Base-by-base conservation (phyloP, 2,797 vertebrate species). In the Gadopsis marmoratus region DNA sequence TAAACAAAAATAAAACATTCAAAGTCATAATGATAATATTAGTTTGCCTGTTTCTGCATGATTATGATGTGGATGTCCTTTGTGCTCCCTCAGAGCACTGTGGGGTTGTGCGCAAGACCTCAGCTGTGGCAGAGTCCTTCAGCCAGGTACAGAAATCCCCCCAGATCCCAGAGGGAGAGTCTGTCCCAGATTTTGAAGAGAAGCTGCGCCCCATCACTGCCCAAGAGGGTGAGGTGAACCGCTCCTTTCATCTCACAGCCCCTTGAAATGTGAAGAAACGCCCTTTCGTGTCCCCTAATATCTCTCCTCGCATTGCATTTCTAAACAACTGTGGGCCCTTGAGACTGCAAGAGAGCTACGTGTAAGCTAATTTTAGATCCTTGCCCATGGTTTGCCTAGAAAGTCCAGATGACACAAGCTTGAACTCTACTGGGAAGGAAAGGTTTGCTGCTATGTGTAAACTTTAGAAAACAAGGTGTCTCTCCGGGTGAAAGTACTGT, bases 101-200 rank as follows among this genome's bases (percentile, higher is more conserved):
- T 11, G 66, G 82, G 86, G 31, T 74, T 63, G 93, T 83, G 13
- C 80, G 39, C 14, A 95, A 86, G 84, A 88, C 78, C 64, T 95
- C 88, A 0, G 67, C 90, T 64, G 77, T 82, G 3, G 41, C 84
- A 70, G 90, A 95, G 86, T 92, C 86, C 67, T 95, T 93, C 84
- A 93, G 75, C 72, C 83, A 95, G 86, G 81, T 93, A 63, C 84
- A 89, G 12, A 94, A 72, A 61, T 93, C 88, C 72, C 65, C 82
- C 17, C 72, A 88, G 67, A 81, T 95, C 61, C 94, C 93, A 35
- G 51, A 83, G 37, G 93, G 91, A 74, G 83, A 95, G 55, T 89
- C 88, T 50, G 61, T 92, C 87, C 95, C 93, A 74, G 93, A 96
- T 88, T 95, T 95, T 73, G 71, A 93, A 81, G 91, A 92, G 85